phyloP scores from a whole-genome alignment of 2,113 vertebrate genomes.

The Sitta europaea region DNA sequence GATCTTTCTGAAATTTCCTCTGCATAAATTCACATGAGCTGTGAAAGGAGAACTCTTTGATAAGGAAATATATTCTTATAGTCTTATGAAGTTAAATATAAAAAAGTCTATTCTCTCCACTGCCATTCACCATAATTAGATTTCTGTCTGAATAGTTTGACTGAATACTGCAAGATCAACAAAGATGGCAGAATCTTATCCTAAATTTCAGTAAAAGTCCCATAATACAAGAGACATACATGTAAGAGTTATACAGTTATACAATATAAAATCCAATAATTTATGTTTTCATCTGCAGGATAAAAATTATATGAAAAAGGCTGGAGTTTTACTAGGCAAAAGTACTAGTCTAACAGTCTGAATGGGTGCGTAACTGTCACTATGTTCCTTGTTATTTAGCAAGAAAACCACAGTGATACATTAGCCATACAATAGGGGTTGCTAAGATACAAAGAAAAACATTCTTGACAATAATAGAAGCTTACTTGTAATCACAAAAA shows the following conservation, averaged over 20 bases:
- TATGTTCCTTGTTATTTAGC: background rate
- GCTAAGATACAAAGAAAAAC: slow-evolving; percentile 9
- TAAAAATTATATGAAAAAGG: background rate
- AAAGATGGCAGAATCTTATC: background rate
- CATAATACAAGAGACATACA: background rate
- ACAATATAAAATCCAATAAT: background rate
- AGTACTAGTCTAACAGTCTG: background rate
- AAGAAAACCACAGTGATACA: background rate
- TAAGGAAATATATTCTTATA: background rate
- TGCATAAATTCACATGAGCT: background rate
- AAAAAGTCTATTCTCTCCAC: background rate
- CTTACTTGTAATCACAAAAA: background rate
- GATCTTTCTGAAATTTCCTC: background rate
- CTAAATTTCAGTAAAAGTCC: background rate
- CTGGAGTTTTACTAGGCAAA: background rate
- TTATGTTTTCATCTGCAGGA: background rate
- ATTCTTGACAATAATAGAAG: background rate
- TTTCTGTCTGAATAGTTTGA: background rate
- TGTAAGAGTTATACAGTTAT: background rate
- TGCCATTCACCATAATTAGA: background rate
- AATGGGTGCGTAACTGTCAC: background rate
- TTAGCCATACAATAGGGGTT: background rate
- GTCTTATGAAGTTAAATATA: background rate
- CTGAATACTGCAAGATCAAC: background rate
- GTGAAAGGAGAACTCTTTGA: background rate